Percentiles rank a stretch among this genome's conserved stretches.
phyloP scores from a whole-genome alignment of 2,888 invertebrate genomes.

The Toxonevra muliebris region DNA sequence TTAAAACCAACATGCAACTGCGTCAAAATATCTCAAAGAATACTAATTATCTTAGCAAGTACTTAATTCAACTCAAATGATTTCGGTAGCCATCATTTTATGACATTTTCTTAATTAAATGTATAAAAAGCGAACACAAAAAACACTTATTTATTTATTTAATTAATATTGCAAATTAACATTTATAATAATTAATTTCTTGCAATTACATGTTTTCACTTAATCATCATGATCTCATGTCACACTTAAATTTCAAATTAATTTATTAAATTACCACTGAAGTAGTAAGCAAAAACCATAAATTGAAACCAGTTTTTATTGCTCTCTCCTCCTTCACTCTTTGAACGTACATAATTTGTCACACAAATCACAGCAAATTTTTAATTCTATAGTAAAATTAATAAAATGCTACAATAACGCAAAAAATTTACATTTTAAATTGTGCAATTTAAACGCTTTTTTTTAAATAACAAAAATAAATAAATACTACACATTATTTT shows the following conservation, averaged over 20 bases:
- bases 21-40: no score
- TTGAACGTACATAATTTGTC: background rate
- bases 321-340: background rate
- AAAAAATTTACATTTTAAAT: constrained; percentile 52
- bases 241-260: constrained; percentile 21
- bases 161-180: no score
- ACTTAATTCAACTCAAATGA: no score
- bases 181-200: constrained; percentile 18
- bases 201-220: constrained; percentile 26
- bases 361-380: constrained; percentile 16
- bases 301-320: background rate
- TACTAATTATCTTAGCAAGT: no score
- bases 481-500: no score
- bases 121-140: no score
- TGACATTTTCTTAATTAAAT: no score
- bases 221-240: constrained; percentile 29
- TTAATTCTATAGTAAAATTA: constrained; percentile 56
- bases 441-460: constrained; percentile 33
- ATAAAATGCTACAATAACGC: constrained; percentile 49
- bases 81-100: no score
- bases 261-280: constrained; percentile 24
- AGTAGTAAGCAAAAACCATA: background rate
- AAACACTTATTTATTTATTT: no score
- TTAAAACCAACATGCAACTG: no score
- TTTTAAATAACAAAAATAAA: no score